Base-by-base conservation (phyloP, 2,797 vertebrate genomes). In the Champsocephalus gunnari region DNA sequence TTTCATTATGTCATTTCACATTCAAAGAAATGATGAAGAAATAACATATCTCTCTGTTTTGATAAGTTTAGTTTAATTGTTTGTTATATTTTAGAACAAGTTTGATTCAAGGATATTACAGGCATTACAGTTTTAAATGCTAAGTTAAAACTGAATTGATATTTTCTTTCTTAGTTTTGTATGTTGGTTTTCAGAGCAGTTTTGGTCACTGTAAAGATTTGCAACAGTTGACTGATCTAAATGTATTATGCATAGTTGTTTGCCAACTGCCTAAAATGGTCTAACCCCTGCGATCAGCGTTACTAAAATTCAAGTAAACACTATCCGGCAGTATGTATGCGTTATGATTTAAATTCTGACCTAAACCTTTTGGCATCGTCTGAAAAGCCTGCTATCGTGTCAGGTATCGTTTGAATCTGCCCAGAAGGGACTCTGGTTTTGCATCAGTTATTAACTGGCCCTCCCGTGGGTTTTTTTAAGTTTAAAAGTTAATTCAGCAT, bases 251-350 rank as follows among this genome's bases (percentile, higher is more conserved):
- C 73, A 84, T 81, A 87, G 88, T 80, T 91, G 85, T 93, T 85
- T 83, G 77, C 91, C 92, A 94, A 93, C 93, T 94, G 93, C 93
- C 93, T 93, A 92, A 94, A 94, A 94, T 92, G 75, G 87, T 94
- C 91, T 84, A 85, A 83, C 66, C 49, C 82, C 87, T 89, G 84
- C 73, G 73, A 91, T 90, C 90, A 92, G 90, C 88, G 84, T 88
- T 47, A 78, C 44, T 67, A 76, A 89, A 88, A 66, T 55, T 14
- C 1, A 32, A 86, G 50, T 21, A 41, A 65, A 75, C 51, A 14
- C 50, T 54, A 9, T 70, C 9, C 12, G 41, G 66, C 77, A 82
- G 83, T 79, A 49, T 60, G 50, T 60, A 38, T 45, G 43, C 2
- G 12, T 5, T 43, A 47, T 68, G 58, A 38, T 61, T 55, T 51